Conservation (phyloP, 2,113 vertebrate genomes). For the Aegithalos caudatus region DNA sequence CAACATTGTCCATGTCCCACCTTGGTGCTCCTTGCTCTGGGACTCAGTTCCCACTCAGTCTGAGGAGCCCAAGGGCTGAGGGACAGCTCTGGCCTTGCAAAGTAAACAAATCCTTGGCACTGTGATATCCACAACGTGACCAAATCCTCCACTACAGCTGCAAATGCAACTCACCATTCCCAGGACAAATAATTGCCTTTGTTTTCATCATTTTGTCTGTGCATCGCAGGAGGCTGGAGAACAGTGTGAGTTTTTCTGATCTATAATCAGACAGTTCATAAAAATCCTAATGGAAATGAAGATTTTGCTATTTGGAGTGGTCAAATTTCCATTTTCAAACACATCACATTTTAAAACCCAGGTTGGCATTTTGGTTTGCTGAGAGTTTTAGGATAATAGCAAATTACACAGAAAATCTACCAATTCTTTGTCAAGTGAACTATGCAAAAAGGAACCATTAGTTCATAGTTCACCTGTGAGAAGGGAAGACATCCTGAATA, state of each 20-base stretch:
- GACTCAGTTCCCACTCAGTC: background rate
- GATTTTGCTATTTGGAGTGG: slow-evolving; percentile 78
- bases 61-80: background rate
- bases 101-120: slow-evolving; percentile 17
- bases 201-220: slow-evolving; percentile 62
- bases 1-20: rapidly evolving
- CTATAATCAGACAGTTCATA: slow-evolving; percentile 75
- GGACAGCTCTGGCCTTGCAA: background rate
- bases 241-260: slow-evolving; percentile 64
- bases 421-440: slow-evolving; percentile 74
- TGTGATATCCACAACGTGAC: background rate
- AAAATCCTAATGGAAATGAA: slow-evolving; percentile 76
- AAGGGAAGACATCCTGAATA: slow-evolving; percentile 58
- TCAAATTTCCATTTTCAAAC: slow-evolving; percentile 80
- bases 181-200: slow-evolving; percentile 74
- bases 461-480: slow-evolving; percentile 69
- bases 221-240: slow-evolving; percentile 49
- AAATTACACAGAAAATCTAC: slow-evolving; percentile 79
- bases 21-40: rapidly evolving
- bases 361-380: slow-evolving; percentile 77
- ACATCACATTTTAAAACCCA: slow-evolving; percentile 75
- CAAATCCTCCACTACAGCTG: background rate
- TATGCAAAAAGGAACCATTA: slow-evolving; percentile 68
- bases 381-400: slow-evolving; percentile 79
- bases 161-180: slow-evolving; percentile 53